Conservation (phyloP, 2,888 invertebrate genomes). For the Hirtodrosophila histrioides region DNA sequence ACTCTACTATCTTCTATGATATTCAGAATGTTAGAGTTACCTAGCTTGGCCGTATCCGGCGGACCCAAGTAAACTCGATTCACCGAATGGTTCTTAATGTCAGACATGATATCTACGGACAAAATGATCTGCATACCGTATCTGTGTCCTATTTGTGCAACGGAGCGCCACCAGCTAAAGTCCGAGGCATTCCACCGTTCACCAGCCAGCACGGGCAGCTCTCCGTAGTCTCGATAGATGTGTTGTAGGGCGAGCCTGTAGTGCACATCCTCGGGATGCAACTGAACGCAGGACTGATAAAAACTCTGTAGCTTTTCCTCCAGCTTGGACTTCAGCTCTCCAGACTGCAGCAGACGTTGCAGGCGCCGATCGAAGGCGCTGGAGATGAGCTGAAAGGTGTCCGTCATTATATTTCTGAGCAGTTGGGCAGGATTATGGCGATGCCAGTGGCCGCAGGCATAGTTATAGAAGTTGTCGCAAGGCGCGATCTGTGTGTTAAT, state of each 20-base stretch:
- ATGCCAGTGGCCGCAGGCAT: conserved; percentile 93
- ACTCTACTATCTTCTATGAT: conserved; percentile 3
- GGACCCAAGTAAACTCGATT: conserved; percentile 73
- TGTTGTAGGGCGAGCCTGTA: conserved; percentile 60
- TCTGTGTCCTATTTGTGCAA: conserved; percentile 71
- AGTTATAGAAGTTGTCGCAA: conserved; percentile 92
- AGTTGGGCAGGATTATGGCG: conserved; percentile 76
- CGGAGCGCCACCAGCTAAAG: conserved; percentile 77
- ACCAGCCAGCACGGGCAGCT: conserved; percentile 64
- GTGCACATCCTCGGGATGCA: conserved; percentile 44
- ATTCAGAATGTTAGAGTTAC: conserved; percentile 1
- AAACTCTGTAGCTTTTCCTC: conserved; percentile 74
- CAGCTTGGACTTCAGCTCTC: conserved; percentile 25
- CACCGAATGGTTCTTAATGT: conserved; percentile 61
- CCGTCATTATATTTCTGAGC: conserved; percentile 53
- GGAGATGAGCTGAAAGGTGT: conserved; percentile 65
- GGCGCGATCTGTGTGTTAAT: conserved; percentile 90
- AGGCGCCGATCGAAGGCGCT: conserved; percentile 69
- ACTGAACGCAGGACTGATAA: conserved; percentile 69
- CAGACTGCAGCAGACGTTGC: conserved; percentile 42
- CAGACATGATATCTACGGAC: conserved; percentile 68
- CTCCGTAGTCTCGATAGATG: conserved; percentile 62
- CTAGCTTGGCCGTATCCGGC: conserved; percentile 26
- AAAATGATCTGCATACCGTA: conserved; percentile 74
- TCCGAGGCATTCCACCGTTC: conserved; percentile 51